Conservation (phyloP, 1,140 invertebrate genomes). For the Caenorhabditis briggsae region DNA sequence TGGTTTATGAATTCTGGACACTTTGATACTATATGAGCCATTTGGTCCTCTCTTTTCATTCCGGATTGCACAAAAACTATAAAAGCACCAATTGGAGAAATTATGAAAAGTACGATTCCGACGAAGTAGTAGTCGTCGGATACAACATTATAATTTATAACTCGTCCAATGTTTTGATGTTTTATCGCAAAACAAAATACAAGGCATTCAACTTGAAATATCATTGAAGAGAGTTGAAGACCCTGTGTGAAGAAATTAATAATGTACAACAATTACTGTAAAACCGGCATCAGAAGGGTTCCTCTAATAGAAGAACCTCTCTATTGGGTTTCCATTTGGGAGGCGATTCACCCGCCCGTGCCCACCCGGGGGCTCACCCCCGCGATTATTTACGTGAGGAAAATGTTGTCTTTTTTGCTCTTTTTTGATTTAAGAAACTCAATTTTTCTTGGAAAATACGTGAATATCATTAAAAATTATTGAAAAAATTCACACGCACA, state of each 20-base stretch:
- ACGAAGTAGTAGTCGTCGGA: not conserved
- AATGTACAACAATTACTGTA: too few relatives aligned
- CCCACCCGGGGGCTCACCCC: too few relatives aligned
- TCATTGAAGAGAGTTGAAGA: not conserved
- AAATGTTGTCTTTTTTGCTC: too few relatives aligned
- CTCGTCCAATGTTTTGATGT: not conserved
- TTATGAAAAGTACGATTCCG: not conserved
- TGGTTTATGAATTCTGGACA: not conserved
- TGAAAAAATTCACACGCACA: too few relatives aligned
- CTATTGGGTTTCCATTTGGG: too few relatives aligned
- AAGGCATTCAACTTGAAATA: not conserved
- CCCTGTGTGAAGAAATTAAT: not conserved
- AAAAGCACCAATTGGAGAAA: not conserved
- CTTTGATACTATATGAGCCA: not conserved
- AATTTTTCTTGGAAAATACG: too few relatives aligned
- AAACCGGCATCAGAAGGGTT: too few relatives aligned
- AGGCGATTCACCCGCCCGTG: too few relatives aligned
- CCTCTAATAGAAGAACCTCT: too few relatives aligned
- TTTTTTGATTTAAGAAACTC: too few relatives aligned
- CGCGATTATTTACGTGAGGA: too few relatives aligned
- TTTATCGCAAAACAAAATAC: not conserved
- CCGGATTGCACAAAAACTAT: not conserved
- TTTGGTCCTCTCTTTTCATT: not conserved
- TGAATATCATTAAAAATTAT: too few relatives aligned
- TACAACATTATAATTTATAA: not conserved